phyloP scores from a whole-genome alignment of 2,113 vertebrate genomes.

The Brachyhypopomus gauderio region DNA sequence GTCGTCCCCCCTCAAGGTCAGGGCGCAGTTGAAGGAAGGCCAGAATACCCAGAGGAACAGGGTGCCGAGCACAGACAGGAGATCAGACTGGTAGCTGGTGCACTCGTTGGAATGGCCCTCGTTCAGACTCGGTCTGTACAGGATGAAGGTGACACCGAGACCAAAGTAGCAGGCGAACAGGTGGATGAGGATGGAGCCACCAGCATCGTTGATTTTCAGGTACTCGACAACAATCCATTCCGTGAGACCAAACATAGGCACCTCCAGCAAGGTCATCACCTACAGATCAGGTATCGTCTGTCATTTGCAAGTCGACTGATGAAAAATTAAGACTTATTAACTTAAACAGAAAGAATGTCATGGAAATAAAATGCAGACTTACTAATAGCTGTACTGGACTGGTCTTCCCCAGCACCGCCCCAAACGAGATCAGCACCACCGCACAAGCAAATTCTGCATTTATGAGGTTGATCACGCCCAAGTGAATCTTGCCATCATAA shows the following conservation, averaged over 20 bases:
- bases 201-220: constrained; percentile 78
- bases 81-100: constrained; percentile 75
- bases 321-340: not conserved
- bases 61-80: constrained; percentile 76
- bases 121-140: constrained; percentile 67
- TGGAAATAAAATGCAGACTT: constrained; percentile 11
- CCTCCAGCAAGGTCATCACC: constrained; percentile 77
- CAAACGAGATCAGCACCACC: constrained; percentile 81
- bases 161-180: constrained; percentile 87
- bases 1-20: constrained; percentile 72
- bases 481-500: constrained; percentile 71
- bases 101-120: constrained; percentile 71
- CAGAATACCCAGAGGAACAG: constrained; percentile 88
- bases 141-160: constrained; percentile 75
- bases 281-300: constrained; percentile 15
- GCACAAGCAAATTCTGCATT: constrained; percentile 79
- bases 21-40: constrained; percentile 82
- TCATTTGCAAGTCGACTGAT: not conserved
- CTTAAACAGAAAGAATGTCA: not conserved
- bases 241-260: constrained; percentile 73
- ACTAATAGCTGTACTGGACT: constrained; percentile 80
- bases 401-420: constrained; percentile 80
- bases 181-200: constrained; percentile 82
- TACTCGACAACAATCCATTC: constrained; percentile 76
- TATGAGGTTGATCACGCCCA: constrained; percentile 79